Base-by-base conservation (phyloP, 2,113 vertebrate genomes). In the Hyperopisus bebe region DNA sequence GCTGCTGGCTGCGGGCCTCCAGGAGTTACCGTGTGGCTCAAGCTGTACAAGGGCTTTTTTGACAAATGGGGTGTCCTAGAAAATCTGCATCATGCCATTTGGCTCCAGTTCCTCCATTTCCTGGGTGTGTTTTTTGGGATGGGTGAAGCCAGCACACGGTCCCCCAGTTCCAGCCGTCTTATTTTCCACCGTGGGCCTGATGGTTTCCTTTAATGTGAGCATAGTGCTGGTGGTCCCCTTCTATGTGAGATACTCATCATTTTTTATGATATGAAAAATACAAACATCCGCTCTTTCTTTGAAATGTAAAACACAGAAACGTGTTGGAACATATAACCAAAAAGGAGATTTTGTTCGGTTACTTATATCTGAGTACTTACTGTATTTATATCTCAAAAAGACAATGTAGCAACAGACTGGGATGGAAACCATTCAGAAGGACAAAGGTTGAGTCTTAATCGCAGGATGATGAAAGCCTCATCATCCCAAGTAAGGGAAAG, bases 131-230 rank as follows among this genome's bases (percentile, higher is more conserved):
- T 19, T 55, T 80, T 6, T 19, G 74, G 17, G 13, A 39, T 42
- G 74, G 74, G 1, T 70, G 35, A 42, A 39, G 74, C 35, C 74
- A 42, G 35, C 31, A 39, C 74, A 77, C 35, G 35, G 35, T 3
- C 35, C 74, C n/a, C 10, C 10, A 70, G 55, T n/a, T 62, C n/a
- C 62, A 27, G 27, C 8, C 62, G 27, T 31, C 9, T 27, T 77
- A 17, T 77, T 77, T 77, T 77, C 10, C 31, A 77, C 35, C 7
- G 35, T 42, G 74, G 74, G 0, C 31, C 6, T 80, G 31, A 35
- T 77, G 66, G 31, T 77, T 77, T 77, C 90, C 93, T 95, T 91
- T 94, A 95, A 94, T 95, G 93, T 66, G 94, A 90, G 35, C 21
- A 84, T 92, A 51, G 89, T 90, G 91, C 77, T 93, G 93, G 92